Evolutionary conservation across 2,888 invertebrate genomes (phyloP), one percentile per base, ranked within the genome.

Genomic region (Timandra comae): DNA sequence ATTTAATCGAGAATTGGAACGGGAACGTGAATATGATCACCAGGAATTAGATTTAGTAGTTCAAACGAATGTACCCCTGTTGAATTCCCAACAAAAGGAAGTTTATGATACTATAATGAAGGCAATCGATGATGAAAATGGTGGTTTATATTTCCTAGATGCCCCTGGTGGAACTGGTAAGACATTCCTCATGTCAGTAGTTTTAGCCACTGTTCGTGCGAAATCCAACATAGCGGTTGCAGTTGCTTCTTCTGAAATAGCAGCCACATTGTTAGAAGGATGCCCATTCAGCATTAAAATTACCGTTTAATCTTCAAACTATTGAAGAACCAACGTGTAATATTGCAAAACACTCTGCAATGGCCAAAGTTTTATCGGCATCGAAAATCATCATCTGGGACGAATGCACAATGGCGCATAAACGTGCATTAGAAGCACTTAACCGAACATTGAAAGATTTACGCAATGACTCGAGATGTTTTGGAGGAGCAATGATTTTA

Each of bases 1-100:
- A 50, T 50, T 55, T 45, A 49, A 50, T 51, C 13, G 40, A 49
- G 56, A 64, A 47, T 56, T 57, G 53, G 49, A 57, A 55, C 52
- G 57, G 5, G 58, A 62, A 57, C 48, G 41, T 39, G 43, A 56
- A 49, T 46, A 46, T 41, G 38, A 55, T 53, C 32, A 24, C 25
- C 29, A 38, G 12, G 34, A 39, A 43, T 40, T 41, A 40, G 33
- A 37, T 24, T 42, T 55, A 58, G 13, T 33, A 41, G 44, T 57
- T 56, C 38, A 33, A 19, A 49, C 26, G 36, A 58, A 33, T 46
- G 41, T 61, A 36, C 50, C 51, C 7, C 44, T 30, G 29, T 51
- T 52, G 9, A 53, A 53, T 38, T 20, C 45, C 46, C 36, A 58
- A 43, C 54, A 55, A 43, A 56, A 23, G 21, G 33, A 33, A 42